Conservation (phyloP, 2,113 vertebrate species). For the Salminus brasiliensis region DNA sequence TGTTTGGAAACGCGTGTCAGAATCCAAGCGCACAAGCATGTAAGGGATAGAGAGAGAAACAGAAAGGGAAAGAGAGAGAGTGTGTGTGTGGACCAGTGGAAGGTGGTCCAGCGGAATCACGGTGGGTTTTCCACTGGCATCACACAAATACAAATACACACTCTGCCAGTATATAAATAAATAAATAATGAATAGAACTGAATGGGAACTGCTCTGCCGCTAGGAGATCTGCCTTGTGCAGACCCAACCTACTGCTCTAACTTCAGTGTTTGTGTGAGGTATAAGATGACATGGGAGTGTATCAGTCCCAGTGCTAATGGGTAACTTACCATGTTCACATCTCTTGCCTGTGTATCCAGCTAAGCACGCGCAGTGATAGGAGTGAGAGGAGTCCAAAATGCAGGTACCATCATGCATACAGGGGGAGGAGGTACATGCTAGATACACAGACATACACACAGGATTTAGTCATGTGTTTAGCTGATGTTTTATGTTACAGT, state of each 20-base stretch:
- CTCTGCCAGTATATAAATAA: background rate
- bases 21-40: constrained; percentile 56
- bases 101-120: background rate
- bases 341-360: constrained; percentile 90
- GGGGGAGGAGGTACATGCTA: constrained; percentile 92
- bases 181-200: background rate
- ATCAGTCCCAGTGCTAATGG: background rate
- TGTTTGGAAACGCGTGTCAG: constrained; percentile 53
- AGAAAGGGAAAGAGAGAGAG: background rate
- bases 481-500: no score
- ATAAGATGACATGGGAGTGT: background rate
- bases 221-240: background rate
- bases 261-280: background rate
- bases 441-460: constrained; percentile 28
- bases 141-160: background rate
- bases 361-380: constrained; percentile 90
- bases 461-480: no score
- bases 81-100: background rate
- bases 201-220: no score
- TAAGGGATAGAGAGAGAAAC: constrained; percentile 12
- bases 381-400: constrained; percentile 78
- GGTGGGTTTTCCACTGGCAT: background rate
- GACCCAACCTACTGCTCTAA: background rate
- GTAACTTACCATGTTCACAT: constrained; percentile 91
- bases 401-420: constrained; percentile 95